phyloP scores from a whole-genome alignment of 92 coral and sea anemone species.

The Phenganax subtilis region DNA sequence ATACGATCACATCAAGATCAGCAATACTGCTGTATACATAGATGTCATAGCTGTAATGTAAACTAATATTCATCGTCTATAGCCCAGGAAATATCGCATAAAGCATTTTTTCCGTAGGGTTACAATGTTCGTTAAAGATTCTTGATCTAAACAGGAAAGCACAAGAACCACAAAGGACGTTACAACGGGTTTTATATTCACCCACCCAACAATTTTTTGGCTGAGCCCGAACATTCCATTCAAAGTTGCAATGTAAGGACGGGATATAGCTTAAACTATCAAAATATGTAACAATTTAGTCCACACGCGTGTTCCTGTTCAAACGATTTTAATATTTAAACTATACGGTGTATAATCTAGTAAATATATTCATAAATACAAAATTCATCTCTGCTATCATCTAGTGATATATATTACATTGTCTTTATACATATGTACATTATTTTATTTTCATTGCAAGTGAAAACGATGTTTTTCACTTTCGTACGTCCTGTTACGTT shows the following conservation, averaged over 20 bases:
- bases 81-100: too few relatives aligned
- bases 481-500: background rate
- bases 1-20: too few relatives aligned
- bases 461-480: background rate
- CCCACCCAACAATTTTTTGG: slow-evolving; percentile 18
- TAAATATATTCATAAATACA: background rate
- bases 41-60: too few relatives aligned
- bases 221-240: background rate
- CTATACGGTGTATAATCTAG: background rate
- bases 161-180: background rate
- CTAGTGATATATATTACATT: background rate
- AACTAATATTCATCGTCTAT: too few relatives aligned
- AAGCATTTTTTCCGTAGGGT: too few relatives aligned
- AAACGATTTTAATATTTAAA: background rate
- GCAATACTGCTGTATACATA: too few relatives aligned
- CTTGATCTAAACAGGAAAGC: too few relatives aligned
- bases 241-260: background rate
- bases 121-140: too few relatives aligned
- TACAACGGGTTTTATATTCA: background rate
- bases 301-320: background rate
- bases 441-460: background rate
- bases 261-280: background rate
- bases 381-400: background rate
- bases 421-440: slow-evolving; percentile 1
- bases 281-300: background rate